Conservation (phyloP, 64 coral and sea anemone species). For the Catalaphyllia jardinei region DNA sequence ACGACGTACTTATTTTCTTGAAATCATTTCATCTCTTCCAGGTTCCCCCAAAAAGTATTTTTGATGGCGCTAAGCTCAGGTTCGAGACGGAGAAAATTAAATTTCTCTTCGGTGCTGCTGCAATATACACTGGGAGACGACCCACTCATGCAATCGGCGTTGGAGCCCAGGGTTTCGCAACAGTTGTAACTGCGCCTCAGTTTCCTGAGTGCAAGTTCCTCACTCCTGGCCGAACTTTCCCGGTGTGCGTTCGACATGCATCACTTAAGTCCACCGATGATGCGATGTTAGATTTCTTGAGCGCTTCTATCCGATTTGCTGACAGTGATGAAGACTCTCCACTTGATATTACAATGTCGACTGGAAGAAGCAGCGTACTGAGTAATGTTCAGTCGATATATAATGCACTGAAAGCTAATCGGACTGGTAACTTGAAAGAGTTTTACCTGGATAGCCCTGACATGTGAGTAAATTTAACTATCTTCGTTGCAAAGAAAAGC, state of each 20-base stretch:
- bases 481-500: too few relatives aligned
- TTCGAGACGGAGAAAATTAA: constrained; percentile 52
- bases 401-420: constrained; percentile 32
- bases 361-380: constrained; percentile 50
- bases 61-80: constrained; percentile 20
- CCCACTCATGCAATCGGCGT: constrained; percentile 54
- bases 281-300: constrained; percentile 51
- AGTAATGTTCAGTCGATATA: constrained; percentile 54
- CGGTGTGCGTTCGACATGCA: constrained; percentile 80
- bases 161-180: constrained; percentile 62
- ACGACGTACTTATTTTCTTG: background rate
- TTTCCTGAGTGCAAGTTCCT: constrained; percentile 85
- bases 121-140: constrained; percentile 49
- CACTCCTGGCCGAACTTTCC: constrained; percentile 59
- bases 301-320: constrained; percentile 74
- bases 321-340: constrained; percentile 70
- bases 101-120: constrained; percentile 43
- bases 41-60: constrained; percentile 30
- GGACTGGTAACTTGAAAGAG: background rate
- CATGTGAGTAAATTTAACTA: constrained; percentile 8
- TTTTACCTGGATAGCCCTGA: constrained; percentile 2
- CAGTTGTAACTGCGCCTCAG: constrained; percentile 49
- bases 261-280: constrained; percentile 42
- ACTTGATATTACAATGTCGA: constrained; percentile 75
- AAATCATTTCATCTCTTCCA: background rate